These are phyloP conservation scores for Neolamprologus hecqui DNA, from an alignment of 2,113 vertebrate genomes.

Conservation along the genomic window DNA sequence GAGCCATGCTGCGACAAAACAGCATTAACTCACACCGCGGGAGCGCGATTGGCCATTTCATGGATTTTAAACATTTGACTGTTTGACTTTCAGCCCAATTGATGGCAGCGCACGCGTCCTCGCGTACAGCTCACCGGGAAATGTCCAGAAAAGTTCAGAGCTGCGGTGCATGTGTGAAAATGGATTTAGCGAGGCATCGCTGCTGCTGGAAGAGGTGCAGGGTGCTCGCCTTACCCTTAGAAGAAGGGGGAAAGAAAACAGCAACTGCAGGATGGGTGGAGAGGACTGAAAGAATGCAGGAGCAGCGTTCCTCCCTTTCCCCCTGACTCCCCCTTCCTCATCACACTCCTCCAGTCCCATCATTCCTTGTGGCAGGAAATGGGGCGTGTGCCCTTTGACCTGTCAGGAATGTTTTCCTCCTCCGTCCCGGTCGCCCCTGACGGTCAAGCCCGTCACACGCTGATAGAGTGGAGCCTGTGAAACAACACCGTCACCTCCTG, in stretches of 20 bases:
- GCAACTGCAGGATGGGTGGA: neutral
- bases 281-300: neutral
- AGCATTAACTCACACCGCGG: neutral
- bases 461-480: slow-evolving; percentile 26
- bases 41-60: neutral
- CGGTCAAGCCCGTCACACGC: neutral
- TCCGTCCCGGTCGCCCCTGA: neutral
- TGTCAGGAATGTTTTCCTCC: slow-evolving; percentile 41
- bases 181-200: neutral
- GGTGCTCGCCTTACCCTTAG: neutral
- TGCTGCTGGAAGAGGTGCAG: neutral
- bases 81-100: neutral
- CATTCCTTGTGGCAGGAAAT: slow-evolving; percentile 47
- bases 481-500: neutral
- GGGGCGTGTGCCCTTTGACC: slow-evolving; percentile 49
- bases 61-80: neutral
- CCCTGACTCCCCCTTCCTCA: neutral
- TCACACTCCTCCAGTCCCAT: neutral
- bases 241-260: neutral
- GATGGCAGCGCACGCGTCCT: neutral
- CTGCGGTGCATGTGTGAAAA: neutral
- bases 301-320: neutral
- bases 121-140: neutral
- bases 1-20: neutral
- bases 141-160: neutral